A percentile compares a stretch with the other conserved stretches of the same genome.
Evolutionary conservation across 2,888 invertebrate species (phyloP).

Genomic region (Scaptodrosophila latifasciaeformis): DNA sequence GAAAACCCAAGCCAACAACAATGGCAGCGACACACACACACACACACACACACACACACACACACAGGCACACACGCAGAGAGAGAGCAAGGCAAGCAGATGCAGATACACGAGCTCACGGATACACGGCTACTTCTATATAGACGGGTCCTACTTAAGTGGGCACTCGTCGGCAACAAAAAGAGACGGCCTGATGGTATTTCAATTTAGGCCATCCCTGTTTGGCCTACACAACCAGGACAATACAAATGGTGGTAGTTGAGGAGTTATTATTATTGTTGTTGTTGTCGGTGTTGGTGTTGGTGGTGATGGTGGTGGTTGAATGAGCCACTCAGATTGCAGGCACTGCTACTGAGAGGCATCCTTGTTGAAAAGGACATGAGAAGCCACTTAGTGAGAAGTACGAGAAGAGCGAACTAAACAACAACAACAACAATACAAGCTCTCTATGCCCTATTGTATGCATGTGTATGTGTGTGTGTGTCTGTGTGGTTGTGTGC

Average conservation of each 20-base stretch:
- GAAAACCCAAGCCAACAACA: conserved; percentile 13
- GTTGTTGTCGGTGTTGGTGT: conserved; percentile 25
- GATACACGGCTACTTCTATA: conserved; percentile 14
- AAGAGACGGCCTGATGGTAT: conserved; percentile 34
- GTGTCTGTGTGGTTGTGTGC: conserved; percentile 27
- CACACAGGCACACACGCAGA: conserved; percentile 6
- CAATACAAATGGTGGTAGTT: conserved; percentile 42
- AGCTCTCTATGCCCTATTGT: conserved; percentile 33
- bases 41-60: conserved; percentile 8
- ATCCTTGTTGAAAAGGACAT: conserved; percentile 73
- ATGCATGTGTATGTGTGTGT: conserved; percentile 9
- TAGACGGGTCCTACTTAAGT: conserved; percentile 52
- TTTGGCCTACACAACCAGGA: conserved; percentile 21
- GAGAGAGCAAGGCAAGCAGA: conserved; percentile 9
- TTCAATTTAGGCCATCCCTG: conserved; percentile 24
- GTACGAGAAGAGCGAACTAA: conserved; percentile 50
- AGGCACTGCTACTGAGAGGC: conserved; percentile 26
- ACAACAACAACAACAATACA: no score
- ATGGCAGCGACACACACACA: background rate
- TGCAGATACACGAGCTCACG: no score
- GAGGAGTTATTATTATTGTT: conserved; percentile 32
- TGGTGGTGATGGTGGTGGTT: conserved; percentile 43
- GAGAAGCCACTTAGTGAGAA: conserved; percentile 74
- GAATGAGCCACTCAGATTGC: conserved; percentile 60
- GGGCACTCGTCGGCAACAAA: conserved; percentile 52